Conservation (phyloP, 2,888 invertebrate genomes). For the Plebejus argus region DNA sequence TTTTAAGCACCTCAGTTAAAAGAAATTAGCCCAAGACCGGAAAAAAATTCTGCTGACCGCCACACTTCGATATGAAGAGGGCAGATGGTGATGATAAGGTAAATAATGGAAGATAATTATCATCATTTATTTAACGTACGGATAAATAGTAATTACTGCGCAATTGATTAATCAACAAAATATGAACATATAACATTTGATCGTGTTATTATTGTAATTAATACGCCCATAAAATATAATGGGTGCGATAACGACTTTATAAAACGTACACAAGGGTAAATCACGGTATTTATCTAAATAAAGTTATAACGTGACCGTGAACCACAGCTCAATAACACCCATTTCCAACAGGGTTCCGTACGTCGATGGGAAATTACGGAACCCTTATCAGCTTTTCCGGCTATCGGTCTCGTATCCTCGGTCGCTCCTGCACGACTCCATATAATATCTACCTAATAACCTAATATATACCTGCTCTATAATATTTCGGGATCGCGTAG, state of each 20-base stretch:
- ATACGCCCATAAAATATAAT: conserved; percentile 18
- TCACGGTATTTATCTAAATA: conserved; percentile 26
- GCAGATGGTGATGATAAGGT: background rate
- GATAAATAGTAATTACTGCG: background rate
- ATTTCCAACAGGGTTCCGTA: background rate
- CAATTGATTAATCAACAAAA: conserved; percentile 4
- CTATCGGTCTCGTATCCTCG: no score
- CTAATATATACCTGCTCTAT: no score
- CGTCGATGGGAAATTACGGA: background rate
- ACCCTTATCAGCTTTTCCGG: background rate
- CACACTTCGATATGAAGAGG: no score
- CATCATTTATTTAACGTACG: background rate
- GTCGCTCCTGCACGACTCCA: no score
- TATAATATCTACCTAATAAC: no score
- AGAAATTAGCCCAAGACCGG: no score
- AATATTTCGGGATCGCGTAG: no score
- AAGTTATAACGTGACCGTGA: conserved; percentile 8
- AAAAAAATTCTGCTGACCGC: no score
- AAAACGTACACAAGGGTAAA: conserved; percentile 26
- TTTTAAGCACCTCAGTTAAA: no score
- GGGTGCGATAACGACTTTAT: conserved; percentile 15
- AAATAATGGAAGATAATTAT: background rate
- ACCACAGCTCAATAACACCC: background rate
- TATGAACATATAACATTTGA: conserved; percentile 11
- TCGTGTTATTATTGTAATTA: conserved; percentile 24